These are phyloP conservation scores for Halcyon badia DNA, from an alignment of 2,797 vertebrate genomes.

Conservation along the genomic window DNA sequence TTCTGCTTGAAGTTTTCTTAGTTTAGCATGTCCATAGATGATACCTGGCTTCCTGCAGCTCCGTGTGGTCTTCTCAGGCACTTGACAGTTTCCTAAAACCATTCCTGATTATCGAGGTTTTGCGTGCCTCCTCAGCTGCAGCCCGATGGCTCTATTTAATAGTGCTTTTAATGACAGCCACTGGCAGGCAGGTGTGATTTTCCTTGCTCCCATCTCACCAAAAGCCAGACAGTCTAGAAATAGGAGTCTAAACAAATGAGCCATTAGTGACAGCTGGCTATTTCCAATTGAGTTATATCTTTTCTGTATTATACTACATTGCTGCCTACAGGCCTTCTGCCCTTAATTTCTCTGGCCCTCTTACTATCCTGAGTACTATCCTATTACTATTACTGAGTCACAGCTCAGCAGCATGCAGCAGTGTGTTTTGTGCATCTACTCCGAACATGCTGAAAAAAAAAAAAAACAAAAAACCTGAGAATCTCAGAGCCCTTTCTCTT, in stretches of 20 bases:
- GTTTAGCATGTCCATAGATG: neutral
- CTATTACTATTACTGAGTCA: too few species aligned
- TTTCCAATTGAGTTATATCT: slow-evolving; percentile 55
- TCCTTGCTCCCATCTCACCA: slow-evolving; percentile 9
- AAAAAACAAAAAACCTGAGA: neutral
- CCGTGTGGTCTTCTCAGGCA: neutral
- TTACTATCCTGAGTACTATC: too few species aligned
- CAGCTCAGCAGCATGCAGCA: neutral
- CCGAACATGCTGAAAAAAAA: neutral
- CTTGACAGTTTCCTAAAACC: neutral
- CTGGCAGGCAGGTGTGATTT: slow-evolving; percentile 29
- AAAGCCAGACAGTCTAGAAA: slow-evolving; percentile 33
- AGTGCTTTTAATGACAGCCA: neutral
- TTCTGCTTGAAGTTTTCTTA: neutral
- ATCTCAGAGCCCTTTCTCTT: neutral
- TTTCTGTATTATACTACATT: slow-evolving; percentile 4
- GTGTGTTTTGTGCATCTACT: neutral
- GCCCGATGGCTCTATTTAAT: neutral
- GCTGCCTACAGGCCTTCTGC: slow-evolving; percentile 7
- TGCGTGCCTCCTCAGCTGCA: neutral
- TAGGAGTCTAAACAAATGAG: slow-evolving; percentile 19
- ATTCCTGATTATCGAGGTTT: neutral
- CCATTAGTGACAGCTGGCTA: slow-evolving; percentile 51
- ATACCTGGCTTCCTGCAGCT: neutral
- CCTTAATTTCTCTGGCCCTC: slow-evolving; percentile 3